Evolutionary conservation across 2,113 vertebrate species (phyloP).

Genomic region (Pterocles orientalis): DNA sequence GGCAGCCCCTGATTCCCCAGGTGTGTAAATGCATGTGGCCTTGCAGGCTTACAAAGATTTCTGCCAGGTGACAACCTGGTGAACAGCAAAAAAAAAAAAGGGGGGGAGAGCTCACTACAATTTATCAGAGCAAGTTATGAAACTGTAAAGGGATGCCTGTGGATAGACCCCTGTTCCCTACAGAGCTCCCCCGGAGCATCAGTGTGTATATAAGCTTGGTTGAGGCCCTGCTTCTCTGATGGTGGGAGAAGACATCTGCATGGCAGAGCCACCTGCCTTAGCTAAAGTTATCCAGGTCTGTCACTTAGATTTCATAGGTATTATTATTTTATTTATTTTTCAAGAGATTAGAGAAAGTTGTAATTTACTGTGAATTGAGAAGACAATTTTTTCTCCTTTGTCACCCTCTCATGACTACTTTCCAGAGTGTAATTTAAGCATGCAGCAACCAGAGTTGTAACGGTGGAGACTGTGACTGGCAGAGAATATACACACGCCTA

Average conservation of each 20-base stretch:
- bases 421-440: neutral
- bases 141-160: neutral
- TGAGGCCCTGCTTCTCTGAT: neutral
- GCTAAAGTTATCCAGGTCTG: neutral
- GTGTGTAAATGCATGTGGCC: neutral
- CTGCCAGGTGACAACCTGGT: neutral
- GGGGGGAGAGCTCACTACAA: neutral
- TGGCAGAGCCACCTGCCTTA: neutral
- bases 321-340: neutral
- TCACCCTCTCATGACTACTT: neutral
- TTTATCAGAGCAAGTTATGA: neutral
- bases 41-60: neutral
- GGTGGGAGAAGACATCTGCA: neutral
- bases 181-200: neutral
- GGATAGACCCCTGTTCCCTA: neutral
- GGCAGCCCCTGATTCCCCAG: neutral
- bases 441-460: neutral
- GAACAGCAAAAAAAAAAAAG: neutral
- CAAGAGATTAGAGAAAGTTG: neutral
- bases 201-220: no score
- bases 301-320: neutral
- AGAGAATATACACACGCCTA: neutral
- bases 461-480: neutral
- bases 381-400: neutral
- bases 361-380: neutral